Evolutionary conservation across 2,797 vertebrate genomes (phyloP), one percentile per base, ranked within the genome.

Genomic region (Trachurus trachurus): DNA sequence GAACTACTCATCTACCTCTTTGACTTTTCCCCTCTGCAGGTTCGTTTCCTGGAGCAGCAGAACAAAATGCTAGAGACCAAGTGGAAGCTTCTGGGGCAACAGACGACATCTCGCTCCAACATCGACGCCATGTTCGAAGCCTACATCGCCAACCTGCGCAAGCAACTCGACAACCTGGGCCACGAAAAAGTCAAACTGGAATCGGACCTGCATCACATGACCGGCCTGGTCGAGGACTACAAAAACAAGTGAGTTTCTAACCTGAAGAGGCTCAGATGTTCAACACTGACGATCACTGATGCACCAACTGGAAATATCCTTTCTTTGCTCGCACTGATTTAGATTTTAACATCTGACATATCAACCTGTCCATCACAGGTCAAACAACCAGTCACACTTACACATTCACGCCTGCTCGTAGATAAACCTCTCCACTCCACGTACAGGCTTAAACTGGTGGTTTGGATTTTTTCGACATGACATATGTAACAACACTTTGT

Each of bases 31-130:
- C 44, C 88, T 81, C 91, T 94, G 0, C 82, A 96, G 96, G 96
- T 96, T 9, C 94, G 95, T 69, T 95, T 94, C 90, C 84, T 96
- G 92, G 96, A 96, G 86, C 96, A 96, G 91, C 94, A 96, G 91
- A 96, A 96, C 91, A 96, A 96, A 90, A 95, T 96, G 94, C 90
- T 96, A 90, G 96, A 96, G 90, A 96, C 96, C 89, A 96, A 96
- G 75, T 96, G 96, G 96, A 91, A 60, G 44, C 93, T 96, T 71
- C 92, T 96, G 83, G 97, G 98, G 90, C 95, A 94, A 0, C 96
- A 96, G 84, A 96, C 95, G 83, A 95, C 96, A 61, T 94, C 95
- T 69, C 95, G 88, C 88, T 95, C 91, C 67, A 96, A 95, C 94
- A 92, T 95, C 0, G 93, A 92, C 0, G 76, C 90, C 50, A 81